phyloP scores from a whole-genome alignment of 35 echinoderm and acorn worm genomes.

The Chiridota heheva region DNA sequence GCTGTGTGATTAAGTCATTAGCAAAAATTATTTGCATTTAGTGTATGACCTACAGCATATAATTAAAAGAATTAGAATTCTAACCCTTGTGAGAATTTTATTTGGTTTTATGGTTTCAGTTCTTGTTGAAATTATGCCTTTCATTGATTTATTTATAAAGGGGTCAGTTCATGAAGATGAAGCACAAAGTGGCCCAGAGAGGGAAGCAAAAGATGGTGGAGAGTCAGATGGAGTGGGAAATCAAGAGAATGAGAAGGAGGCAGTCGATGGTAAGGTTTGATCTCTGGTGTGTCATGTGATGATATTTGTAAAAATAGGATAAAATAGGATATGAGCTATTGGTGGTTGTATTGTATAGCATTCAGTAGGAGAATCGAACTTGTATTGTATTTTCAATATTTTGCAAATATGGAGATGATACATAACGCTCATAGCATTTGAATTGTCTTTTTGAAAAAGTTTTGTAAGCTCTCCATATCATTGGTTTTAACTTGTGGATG shows the following conservation, averaged over 20 bases:
- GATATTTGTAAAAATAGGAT: neutral
- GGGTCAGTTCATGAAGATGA: too few species aligned
- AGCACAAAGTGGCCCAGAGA: neutral
- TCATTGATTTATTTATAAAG: too few species aligned
- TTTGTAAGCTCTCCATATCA: neutral
- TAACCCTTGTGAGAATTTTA: too few species aligned
- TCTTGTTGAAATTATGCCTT: too few species aligned
- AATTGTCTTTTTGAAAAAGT: neutral
- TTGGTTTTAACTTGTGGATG: neutral
- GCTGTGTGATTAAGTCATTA: too few species aligned
- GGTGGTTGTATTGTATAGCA: neutral
- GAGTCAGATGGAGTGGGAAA: neutral
- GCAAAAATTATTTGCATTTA: too few species aligned
- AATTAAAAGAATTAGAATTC: too few species aligned
- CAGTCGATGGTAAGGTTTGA: neutral
- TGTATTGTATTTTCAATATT: neutral
- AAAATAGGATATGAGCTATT: neutral
- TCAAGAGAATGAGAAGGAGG: neutral
- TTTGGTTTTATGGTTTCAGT: too few species aligned
- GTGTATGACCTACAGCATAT: too few species aligned
- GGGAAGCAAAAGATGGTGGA: constrained; percentile 6
- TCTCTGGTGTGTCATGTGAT: neutral
- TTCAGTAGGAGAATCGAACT: neutral
- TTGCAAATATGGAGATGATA: neutral
- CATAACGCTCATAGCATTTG: neutral